Evolutionary conservation across 1,140 invertebrate species (phyloP).

Genomic region (Atopsyche davidsoni): DNA sequence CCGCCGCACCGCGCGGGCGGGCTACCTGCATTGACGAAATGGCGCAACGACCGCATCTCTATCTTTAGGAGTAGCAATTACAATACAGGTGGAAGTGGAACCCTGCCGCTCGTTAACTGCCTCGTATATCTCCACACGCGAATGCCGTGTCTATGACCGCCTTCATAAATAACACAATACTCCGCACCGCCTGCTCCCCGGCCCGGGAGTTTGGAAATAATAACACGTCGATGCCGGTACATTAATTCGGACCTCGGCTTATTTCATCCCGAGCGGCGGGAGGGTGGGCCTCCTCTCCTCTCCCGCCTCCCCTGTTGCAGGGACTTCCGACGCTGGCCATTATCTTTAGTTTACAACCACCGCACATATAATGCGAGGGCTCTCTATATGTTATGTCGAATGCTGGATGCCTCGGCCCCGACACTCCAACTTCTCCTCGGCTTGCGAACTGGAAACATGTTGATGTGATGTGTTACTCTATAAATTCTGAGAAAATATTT

Average conservation of each 20-base stretch:
- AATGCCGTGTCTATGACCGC: slow-evolving; percentile 21
- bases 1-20: slow-evolving; percentile 10
- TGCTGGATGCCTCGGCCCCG: slow-evolving; percentile 28
- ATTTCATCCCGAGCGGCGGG: slow-evolving; percentile 21
- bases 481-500: too few species aligned
- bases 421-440: too few species aligned
- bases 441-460: too few species aligned
- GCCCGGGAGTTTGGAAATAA: slow-evolving; percentile 24
- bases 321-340: slow-evolving; percentile 20
- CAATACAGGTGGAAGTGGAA: slow-evolving; percentile 50
- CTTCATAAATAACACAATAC: slow-evolving; percentile 29
- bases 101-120: slow-evolving; percentile 48
- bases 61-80: slow-evolving; percentile 49
- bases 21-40: slow-evolving; percentile 29
- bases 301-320: too few species aligned
- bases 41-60: slow-evolving; percentile 43
- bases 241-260: slow-evolving; percentile 31
- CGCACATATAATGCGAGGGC: slow-evolving; percentile 28
- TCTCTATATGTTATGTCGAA: slow-evolving; percentile 28
- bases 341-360: slow-evolving; percentile 29
- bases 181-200: slow-evolving; percentile 12
- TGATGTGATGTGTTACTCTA: too few species aligned
- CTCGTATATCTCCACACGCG: slow-evolving; percentile 31
- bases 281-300: background rate
- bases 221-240: slow-evolving; percentile 31